Conservation (phyloP, 2,113 vertebrate species). For the Oncorhynchus gorbuscha region DNA sequence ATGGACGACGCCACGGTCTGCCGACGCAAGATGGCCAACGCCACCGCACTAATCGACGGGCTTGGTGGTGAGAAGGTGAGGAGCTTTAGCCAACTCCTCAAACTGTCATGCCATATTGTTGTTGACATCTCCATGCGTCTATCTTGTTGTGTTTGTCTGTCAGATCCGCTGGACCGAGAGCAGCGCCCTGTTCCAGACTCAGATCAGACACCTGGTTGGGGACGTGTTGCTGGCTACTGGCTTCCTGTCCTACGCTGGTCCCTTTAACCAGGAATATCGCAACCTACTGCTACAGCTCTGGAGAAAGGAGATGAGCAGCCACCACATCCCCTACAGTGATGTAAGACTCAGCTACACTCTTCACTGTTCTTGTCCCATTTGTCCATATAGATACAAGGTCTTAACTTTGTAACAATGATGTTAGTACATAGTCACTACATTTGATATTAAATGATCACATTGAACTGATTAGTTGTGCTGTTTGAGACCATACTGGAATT, state of each 20-base stretch:
- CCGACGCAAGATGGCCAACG: conserved; percentile 80
- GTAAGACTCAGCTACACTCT: conserved; percentile 44
- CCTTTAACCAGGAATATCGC: conserved; percentile 86
- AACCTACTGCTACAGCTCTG: conserved; percentile 75
- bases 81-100: background rate
- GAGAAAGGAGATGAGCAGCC: conserved; percentile 77
- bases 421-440: background rate
- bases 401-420: background rate
- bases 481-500: background rate
- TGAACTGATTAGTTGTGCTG: background rate
- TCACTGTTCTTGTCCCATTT: too few relatives aligned
- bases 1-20: conserved; percentile 78
- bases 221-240: conserved; percentile 81
- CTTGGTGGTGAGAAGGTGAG: conserved; percentile 81
- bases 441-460: too few relatives aligned
- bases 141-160: background rate
- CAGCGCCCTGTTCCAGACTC: conserved; percentile 77
- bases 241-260: conserved; percentile 84
- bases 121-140: background rate
- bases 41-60: conserved; percentile 79
- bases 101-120: background rate
- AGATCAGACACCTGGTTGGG: conserved; percentile 77
- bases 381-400: too few relatives aligned
- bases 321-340: conserved; percentile 70
- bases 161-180: conserved; percentile 83